phyloP scores from a whole-genome alignment of 2,888 invertebrate species.

The Adelognathus sp. region DNA sequence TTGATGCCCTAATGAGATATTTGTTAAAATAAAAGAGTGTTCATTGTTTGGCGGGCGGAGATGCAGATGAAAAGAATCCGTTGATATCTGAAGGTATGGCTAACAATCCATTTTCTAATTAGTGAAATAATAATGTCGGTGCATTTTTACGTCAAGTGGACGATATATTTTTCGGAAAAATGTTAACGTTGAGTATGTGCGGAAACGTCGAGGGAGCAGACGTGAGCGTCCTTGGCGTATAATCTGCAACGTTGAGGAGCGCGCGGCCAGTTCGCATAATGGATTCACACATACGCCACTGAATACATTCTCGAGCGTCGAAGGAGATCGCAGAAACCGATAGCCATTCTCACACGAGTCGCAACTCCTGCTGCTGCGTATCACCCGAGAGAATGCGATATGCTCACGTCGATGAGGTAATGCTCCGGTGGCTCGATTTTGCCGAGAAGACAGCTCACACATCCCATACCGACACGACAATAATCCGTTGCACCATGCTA shows the following conservation, averaged over 20 bases:
- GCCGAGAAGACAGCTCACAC: not conserved
- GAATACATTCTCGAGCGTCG: not conserved
- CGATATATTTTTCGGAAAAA: not conserved
- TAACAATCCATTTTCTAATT: too few relatives aligned
- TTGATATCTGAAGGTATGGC: too few relatives aligned
- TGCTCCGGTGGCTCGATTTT: conserved; percentile 37
- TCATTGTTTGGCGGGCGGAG: too few relatives aligned
- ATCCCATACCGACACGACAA: not conserved
- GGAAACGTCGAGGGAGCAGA: not conserved
- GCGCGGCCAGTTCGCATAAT: not conserved
- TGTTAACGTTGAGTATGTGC: not conserved
- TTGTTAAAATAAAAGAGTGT: too few relatives aligned
- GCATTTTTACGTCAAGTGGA: not conserved
- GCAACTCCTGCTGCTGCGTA: conserved; percentile 3
- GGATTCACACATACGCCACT: not conserved
- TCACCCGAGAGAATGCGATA: conserved; percentile 9
- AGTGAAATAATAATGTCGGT: too few relatives aligned
- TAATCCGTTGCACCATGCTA: not conserved
- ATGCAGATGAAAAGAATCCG: too few relatives aligned
- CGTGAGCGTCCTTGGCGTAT: not conserved
- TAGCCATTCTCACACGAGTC: not conserved
- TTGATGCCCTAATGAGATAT: too few relatives aligned
- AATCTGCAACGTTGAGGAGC: not conserved
- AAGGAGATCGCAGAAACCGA: conserved; percentile 16
- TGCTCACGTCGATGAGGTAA: conserved; percentile 45